Percentiles rank a stretch among this genome's conserved stretches.
Evolutionary conservation across 1,140 invertebrate species (phyloP).

Genomic region (Drosophila pruinosa): DNA sequence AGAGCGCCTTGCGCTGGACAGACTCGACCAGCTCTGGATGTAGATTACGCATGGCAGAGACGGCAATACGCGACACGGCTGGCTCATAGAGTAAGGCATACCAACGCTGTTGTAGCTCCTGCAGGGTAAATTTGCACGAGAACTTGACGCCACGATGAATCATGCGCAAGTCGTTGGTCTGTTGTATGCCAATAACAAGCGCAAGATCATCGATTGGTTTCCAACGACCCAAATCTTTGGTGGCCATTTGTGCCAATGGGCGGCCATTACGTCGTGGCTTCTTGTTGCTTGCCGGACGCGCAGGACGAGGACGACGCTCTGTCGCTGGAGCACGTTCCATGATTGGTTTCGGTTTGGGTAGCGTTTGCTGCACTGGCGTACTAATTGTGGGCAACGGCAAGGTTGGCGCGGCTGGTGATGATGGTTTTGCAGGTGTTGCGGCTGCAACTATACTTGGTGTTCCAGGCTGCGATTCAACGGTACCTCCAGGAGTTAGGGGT

Average conservation of each 20-base stretch:
- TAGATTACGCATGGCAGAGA: slow-evolving; percentile 95
- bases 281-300: slow-evolving; percentile 77
- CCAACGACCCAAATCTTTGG: slow-evolving; percentile 96
- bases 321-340: slow-evolving; percentile 50
- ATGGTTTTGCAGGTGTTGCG: slow-evolving; percentile 30
- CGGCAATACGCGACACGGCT: slow-evolving; percentile 92
- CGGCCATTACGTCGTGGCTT: slow-evolving; percentile 85
- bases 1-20: slow-evolving; percentile 94
- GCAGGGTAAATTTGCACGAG: slow-evolving; percentile 96
- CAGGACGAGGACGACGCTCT: slow-evolving; percentile 46
- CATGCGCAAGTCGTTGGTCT: slow-evolving; percentile 93
- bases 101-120: slow-evolving; percentile 98
- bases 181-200: slow-evolving; percentile 95
- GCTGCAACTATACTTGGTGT: slow-evolving; percentile 33
- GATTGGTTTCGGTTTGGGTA: slow-evolving; percentile 23
- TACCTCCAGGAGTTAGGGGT: slow-evolving; percentile 55
- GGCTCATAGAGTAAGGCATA: slow-evolving; percentile 97
- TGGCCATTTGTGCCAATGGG: slow-evolving; percentile 86
- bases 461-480: slow-evolving; percentile 51
- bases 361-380: slow-evolving; percentile 18
- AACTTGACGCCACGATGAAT: slow-evolving; percentile 97
- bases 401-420: slow-evolving; percentile 16
- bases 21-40: slow-evolving; percentile 94
- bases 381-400: slow-evolving; percentile 14
- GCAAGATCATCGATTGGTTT: slow-evolving; percentile 98